Percentiles rank a stretch among this genome's conserved stretches.
phyloP scores from a whole-genome alignment of 2,797 vertebrate genomes.

The Dendrocincla tyrannina region DNA sequence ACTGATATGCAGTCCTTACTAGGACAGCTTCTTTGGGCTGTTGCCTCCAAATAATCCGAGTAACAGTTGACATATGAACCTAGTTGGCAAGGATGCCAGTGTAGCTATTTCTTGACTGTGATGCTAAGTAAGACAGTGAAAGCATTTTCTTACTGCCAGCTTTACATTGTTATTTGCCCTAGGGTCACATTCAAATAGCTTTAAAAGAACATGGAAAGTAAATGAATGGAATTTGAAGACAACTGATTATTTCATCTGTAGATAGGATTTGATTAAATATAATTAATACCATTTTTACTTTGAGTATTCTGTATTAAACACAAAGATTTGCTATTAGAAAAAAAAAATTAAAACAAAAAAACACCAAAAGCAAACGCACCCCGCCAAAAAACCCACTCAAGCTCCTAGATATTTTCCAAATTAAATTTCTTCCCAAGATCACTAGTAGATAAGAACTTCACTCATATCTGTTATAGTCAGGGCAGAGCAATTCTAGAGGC shows the following conservation, averaged over 20 bases:
- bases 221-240: constrained; percentile 11
- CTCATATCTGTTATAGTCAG: not conserved
- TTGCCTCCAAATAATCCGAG: not conserved
- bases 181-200: constrained; percentile 27
- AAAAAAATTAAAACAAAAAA: not conserved
- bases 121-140: constrained; percentile 19
- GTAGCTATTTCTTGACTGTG: constrained; percentile 37
- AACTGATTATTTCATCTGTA: not conserved
- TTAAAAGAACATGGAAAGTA: constrained; percentile 48
- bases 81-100: constrained; percentile 27
- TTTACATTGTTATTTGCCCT: constrained; percentile 52
- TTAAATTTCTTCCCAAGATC: not conserved
- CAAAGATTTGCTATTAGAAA: not conserved
- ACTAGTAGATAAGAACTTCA: not conserved
- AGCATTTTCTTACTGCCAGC: constrained; percentile 14
- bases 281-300: not conserved
- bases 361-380: not conserved
- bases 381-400: not conserved
- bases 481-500: not conserved
- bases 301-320: not conserved
- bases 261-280: not conserved
- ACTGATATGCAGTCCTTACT: constrained; percentile 46
- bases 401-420: not conserved
- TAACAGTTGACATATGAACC: constrained; percentile 49
- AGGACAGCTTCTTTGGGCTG: constrained; percentile 12